Evolutionary conservation across 2,797 vertebrate genomes (phyloP).

Genomic region (Tinamus major): DNA sequence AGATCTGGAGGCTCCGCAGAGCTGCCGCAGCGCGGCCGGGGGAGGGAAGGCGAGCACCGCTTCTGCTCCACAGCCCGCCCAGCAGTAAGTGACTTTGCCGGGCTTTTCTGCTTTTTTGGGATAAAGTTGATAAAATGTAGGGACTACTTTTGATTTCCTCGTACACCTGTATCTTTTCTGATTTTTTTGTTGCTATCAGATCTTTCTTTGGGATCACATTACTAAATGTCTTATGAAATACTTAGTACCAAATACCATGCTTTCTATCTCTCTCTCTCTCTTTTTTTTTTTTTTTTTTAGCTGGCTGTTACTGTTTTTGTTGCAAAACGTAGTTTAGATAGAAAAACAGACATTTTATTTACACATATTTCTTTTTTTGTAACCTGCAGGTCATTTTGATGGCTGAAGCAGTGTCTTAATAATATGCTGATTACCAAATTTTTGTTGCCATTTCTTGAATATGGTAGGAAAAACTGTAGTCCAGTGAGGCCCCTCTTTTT

Average conservation of each 20-base stretch:
- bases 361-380: not conserved
- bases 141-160: not conserved
- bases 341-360: not conserved
- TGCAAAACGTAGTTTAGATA: not conserved
- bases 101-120: no score
- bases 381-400: not conserved
- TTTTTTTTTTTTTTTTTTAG: not conserved
- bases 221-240: not conserved
- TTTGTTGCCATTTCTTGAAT: not conserved
- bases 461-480: not conserved
- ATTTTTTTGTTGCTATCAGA: no score
- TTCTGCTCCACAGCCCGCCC: not conserved
- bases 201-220: not conserved
- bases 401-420: not conserved
- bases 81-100: not conserved
- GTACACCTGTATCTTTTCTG: not conserved
- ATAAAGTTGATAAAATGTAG: not conserved
- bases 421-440: not conserved
- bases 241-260: not conserved
- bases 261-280: not conserved
- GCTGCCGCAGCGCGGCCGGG: not conserved
- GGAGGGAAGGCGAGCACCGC: not conserved
- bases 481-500: not conserved
- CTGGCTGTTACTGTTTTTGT: not conserved
- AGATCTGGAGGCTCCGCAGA: not conserved